A percentile compares a stretch with the other conserved stretches of the same genome.
These are phyloP conservation scores for Ursus arctos DNA, from an alignment of 2,113 vertebrate genomes.

Conservation along the genomic window DNA sequence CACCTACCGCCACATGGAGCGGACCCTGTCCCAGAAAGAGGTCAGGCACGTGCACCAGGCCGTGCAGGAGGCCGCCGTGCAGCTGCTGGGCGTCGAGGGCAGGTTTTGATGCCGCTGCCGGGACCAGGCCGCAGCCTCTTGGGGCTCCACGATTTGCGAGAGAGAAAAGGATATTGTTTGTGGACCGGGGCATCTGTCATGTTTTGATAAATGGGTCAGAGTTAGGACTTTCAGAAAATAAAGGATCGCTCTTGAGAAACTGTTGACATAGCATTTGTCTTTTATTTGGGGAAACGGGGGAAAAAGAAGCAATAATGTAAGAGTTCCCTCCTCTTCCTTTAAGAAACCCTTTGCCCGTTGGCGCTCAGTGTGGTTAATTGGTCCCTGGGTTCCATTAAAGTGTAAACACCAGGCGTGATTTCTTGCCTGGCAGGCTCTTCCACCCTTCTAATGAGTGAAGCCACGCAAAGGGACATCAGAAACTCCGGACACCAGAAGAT, in stretches of 20 bases:
- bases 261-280: slow-evolving; percentile 50
- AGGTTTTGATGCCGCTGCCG: slow-evolving; percentile 87
- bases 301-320: not conserved
- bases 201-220: not conserved
- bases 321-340: slow-evolving; percentile 63
- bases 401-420: slow-evolving; percentile 76
- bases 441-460: slow-evolving; percentile 64
- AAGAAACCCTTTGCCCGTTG: slow-evolving; percentile 71
- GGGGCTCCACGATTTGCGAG: not conserved
- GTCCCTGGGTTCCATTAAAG: slow-evolving; percentile 82
- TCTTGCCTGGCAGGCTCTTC: slow-evolving; percentile 77
- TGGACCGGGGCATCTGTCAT: not conserved
- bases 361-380: slow-evolving; percentile 75
- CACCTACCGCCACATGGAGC: slow-evolving; percentile 95
- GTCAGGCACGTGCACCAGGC: slow-evolving; percentile 89
- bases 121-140: rapidly evolving
- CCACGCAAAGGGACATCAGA: slow-evolving; percentile 61
- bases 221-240: slow-evolving; percentile 81
- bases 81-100: slow-evolving; percentile 92
- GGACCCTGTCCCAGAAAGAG: slow-evolving; percentile 93
- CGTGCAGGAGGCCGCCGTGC: slow-evolving; percentile 88
- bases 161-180: not conserved
- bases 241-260: slow-evolving; percentile 80
- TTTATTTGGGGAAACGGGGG: slow-evolving; percentile 69
- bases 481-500: slow-evolving; percentile 38